These are phyloP conservation scores for Crotophaga sulcirostris DNA, from an alignment of 2,113 vertebrate species.

Conservation along the genomic window DNA sequence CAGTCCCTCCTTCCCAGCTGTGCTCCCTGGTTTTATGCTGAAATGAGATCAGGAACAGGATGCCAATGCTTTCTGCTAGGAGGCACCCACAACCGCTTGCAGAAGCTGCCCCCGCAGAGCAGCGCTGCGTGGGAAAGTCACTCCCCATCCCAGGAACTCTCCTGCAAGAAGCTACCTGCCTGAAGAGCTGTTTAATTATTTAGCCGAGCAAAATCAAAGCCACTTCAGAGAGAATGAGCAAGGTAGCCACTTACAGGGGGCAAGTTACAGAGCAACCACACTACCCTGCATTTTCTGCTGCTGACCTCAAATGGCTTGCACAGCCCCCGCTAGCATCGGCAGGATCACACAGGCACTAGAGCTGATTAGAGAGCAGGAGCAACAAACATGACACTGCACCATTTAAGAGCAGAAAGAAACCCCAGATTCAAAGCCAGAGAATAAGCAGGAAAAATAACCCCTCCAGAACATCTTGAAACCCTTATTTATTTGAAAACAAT, in stretches of 20 bases:
- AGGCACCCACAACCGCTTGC: background rate
- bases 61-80: background rate
- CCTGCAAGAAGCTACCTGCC: background rate
- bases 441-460: background rate
- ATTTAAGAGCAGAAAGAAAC: background rate
- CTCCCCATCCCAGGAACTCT: background rate
- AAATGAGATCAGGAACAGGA: background rate
- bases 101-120: background rate
- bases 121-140: background rate
- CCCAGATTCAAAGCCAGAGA: background rate
- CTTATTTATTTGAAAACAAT: background rate
- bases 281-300: fast-evolving
- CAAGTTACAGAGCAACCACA: background rate
- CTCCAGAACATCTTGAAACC: background rate
- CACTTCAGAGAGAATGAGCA: background rate
- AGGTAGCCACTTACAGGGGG: background rate
- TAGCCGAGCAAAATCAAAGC: background rate
- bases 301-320: background rate
- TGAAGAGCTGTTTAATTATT: background rate
- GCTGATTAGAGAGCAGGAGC: background rate
- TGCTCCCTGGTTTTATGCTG: background rate
- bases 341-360: background rate
- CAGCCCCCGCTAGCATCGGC: background rate
- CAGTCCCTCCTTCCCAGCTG: background rate
- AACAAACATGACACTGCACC: background rate